These are phyloP conservation scores for Mantis religiosa DNA, from an alignment of 2,888 invertebrate genomes.

Conservation along the genomic window DNA sequence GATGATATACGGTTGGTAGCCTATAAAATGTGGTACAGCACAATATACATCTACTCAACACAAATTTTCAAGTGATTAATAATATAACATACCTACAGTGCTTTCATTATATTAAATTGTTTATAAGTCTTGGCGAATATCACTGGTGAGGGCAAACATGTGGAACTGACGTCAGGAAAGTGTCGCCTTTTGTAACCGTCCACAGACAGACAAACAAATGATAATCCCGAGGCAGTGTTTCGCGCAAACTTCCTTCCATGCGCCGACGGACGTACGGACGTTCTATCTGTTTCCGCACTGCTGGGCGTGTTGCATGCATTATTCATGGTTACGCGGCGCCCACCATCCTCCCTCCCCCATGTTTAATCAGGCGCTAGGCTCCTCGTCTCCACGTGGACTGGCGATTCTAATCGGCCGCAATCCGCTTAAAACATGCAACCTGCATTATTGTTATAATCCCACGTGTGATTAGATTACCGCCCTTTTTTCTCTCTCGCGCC, in stretches of 20 bases:
- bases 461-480: slow-evolving; percentile 5
- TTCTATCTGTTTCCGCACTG: slow-evolving; percentile 15
- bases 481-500: neutral
- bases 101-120: too few relatives aligned
- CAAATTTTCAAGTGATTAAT: too few relatives aligned
- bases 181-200: neutral
- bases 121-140: too few relatives aligned
- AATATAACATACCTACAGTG: too few relatives aligned
- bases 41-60: too few relatives aligned
- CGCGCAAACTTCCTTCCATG: neutral
- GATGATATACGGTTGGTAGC: too few relatives aligned
- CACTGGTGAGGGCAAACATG: too few relatives aligned
- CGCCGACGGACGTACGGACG: neutral
- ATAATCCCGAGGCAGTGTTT: neutral
- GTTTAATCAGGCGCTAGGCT: slow-evolving; percentile 11
- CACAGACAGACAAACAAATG: neutral
- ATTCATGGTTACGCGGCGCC: slow-evolving; percentile 6
- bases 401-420: slow-evolving; percentile 12
- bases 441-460: slow-evolving; percentile 10
- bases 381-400: neutral
- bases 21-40: too few relatives aligned
- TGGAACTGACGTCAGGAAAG: neutral
- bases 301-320: slow-evolving; percentile 1
- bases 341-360: too few relatives aligned
- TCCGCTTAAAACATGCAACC: slow-evolving; percentile 12